Conservation (phyloP, 2,113 vertebrate genomes). For the Pelusios castaneus region DNA sequence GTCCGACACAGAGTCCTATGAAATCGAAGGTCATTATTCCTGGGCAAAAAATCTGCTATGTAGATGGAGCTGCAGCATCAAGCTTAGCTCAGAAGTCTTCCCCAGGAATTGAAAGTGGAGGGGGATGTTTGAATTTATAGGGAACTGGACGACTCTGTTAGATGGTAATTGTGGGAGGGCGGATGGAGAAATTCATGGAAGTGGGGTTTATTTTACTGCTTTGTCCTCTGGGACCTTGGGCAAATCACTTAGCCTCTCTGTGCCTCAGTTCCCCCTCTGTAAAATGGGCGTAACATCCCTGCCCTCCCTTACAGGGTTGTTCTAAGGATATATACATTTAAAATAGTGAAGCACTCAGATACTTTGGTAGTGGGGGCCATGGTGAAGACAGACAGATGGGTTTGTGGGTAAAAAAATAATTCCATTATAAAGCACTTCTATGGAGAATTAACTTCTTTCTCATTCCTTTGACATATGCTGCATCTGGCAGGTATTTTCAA, state of each 20-base stretch:
- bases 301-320: not conserved
- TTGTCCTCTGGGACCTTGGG: not conserved
- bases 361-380: not conserved
- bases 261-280: not conserved
- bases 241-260: not conserved
- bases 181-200: not conserved
- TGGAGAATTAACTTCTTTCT: not conserved
- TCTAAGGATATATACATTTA: not conserved
- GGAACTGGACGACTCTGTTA: not conserved
- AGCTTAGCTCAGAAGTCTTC: not conserved
- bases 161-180: too few species aligned
- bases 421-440: not conserved
- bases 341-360: not conserved
- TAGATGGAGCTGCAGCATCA: not conserved
- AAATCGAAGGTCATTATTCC: not conserved
- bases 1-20: not conserved
- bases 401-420: not conserved
- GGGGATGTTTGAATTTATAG: not conserved
- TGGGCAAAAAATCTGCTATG: not conserved
- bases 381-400: too few species aligned
- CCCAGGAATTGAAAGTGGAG: not conserved
- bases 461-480: fast-evolving
- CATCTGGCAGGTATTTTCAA: not conserved
- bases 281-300: not conserved
- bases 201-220: not conserved